These are phyloP conservation scores for Venustaconcha ellipsiformis DNA, from an alignment of 1,140 invertebrate genomes.

Conservation along the genomic window DNA sequence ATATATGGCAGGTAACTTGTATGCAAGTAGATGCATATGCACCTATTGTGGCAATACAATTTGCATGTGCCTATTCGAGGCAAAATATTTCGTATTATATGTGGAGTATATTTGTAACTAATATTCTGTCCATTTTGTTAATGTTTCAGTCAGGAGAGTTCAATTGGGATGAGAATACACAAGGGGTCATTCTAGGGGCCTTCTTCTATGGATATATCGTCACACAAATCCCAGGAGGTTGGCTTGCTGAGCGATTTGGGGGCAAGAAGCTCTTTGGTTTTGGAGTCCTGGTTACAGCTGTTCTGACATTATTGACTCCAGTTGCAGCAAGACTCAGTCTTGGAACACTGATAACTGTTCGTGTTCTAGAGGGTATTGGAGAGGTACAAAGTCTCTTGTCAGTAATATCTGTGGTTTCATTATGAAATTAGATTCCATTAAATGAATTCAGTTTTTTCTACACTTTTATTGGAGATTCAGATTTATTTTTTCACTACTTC, in stretches of 20 bases:
- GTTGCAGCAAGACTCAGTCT: slow-evolving; percentile 77
- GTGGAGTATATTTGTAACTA: no score
- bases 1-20: no score
- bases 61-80: no score
- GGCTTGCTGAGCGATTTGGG: slow-evolving; percentile 83
- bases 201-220: slow-evolving; percentile 86
- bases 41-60: no score
- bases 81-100: no score
- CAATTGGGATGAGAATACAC: slow-evolving; percentile 82
- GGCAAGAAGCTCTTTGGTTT: slow-evolving; percentile 84
- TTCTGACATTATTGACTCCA: slow-evolving; percentile 86
- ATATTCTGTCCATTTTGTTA: no score
- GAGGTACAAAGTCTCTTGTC: slow-evolving; percentile 74
- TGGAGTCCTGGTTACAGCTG: slow-evolving; percentile 83
- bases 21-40: no score
- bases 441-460: no score
- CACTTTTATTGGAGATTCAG: no score
- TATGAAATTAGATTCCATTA: no score
- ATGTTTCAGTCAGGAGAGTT: slow-evolving; percentile 74
- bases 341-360: slow-evolving; percentile 77
- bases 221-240: slow-evolving; percentile 74
- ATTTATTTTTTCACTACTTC: no score
- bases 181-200: slow-evolving; percentile 85
- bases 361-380: slow-evolving; percentile 87
- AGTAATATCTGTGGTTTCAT: no score